phyloP scores from a whole-genome alignment of 2,888 invertebrate genomes.

The Dryadula phaetusa region DNA sequence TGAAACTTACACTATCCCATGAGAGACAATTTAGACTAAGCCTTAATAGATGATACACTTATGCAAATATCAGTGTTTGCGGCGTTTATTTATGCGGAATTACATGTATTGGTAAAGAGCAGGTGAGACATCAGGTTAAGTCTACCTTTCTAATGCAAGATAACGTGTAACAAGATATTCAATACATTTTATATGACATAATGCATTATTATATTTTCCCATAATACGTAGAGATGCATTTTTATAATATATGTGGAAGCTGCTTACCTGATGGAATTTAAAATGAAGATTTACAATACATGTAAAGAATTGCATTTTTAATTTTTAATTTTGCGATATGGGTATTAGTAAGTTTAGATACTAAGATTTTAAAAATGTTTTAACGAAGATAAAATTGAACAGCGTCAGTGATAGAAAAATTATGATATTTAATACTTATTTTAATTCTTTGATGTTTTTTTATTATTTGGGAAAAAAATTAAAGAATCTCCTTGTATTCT shows the following conservation, averaged over 20 bases:
- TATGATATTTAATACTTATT: no score
- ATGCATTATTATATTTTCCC: no score
- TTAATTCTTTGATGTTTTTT: no score
- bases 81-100: no score
- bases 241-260: neutral
- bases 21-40: conserved; percentile 10
- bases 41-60: conserved; percentile 8
- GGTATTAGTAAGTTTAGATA: no score
- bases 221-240: neutral
- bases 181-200: neutral
- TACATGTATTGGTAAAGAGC: no score
- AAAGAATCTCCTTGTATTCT: neutral
- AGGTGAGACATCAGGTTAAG: no score
- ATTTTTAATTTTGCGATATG: neutral
- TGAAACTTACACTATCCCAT: conserved; percentile 9
- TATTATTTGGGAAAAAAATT: neutral
- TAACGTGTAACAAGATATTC: no score
- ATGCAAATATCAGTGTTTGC: conserved; percentile 1
- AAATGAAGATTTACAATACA: neutral
- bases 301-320: neutral
- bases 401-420: no score
- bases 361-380: no score
- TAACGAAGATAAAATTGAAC: no score
- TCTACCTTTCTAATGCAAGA: no score
- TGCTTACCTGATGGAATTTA: neutral